Evolutionary conservation across 2,113 vertebrate genomes (phyloP).

Genomic region (Calyptomena viridis): DNA sequence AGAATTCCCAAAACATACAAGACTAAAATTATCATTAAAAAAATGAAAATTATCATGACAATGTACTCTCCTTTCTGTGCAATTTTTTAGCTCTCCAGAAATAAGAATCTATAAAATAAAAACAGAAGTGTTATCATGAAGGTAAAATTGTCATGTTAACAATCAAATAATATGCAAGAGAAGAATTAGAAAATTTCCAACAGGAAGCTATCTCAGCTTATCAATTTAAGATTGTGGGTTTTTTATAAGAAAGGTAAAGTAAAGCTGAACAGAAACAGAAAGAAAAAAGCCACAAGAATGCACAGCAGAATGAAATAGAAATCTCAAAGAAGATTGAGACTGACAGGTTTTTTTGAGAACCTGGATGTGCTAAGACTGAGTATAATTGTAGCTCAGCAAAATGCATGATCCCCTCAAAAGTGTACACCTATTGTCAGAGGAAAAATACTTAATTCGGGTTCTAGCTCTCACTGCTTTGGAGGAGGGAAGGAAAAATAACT

Average conservation of each 20-base stretch:
- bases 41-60: neutral
- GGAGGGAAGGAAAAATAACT: neutral
- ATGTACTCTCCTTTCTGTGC: neutral
- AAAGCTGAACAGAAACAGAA: neutral
- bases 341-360: neutral
- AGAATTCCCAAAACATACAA: neutral
- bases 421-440: neutral
- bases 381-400: neutral
- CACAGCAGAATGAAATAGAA: neutral
- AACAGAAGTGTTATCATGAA: neutral
- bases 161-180: neutral
- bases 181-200: neutral
- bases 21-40: neutral
- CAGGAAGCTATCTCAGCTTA: neutral
- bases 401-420: neutral
- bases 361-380: neutral
- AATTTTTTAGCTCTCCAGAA: neutral
- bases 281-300: neutral
- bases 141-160: neutral
- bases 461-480: neutral
- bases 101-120: neutral
- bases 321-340: neutral
- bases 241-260: neutral
- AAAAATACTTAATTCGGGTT: neutral
- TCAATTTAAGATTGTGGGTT: fast-evolving